phyloP scores from a whole-genome alignment of 1,140 invertebrate species.

The Zaprionus inermis region DNA sequence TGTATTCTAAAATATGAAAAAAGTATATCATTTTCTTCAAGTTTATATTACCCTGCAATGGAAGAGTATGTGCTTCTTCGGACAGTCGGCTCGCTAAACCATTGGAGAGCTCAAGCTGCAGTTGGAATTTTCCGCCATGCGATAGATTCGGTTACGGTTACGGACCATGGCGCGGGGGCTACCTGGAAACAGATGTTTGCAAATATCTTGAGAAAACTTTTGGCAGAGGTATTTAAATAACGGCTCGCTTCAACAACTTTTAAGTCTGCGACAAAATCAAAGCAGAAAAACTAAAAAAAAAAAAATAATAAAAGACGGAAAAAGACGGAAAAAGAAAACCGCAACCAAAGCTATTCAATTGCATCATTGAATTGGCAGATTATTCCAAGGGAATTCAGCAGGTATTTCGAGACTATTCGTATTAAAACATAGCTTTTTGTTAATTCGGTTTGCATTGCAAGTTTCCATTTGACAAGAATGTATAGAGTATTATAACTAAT shows the following conservation, averaged over 20 bases:
- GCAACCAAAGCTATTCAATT: constrained; percentile 68
- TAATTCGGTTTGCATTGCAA: neutral
- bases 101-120: constrained; percentile 17
- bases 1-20: too few relatives aligned
- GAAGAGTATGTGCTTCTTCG: constrained; percentile 5
- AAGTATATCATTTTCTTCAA: too few relatives aligned
- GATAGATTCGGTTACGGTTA: neutral
- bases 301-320: constrained; percentile 22
- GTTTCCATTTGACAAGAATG: neutral
- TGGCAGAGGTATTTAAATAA: constrained; percentile 78
- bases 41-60: neutral
- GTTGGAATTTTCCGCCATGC: constrained; percentile 12
- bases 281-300: constrained; percentile 8
- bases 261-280: constrained; percentile 54
- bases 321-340: constrained; percentile 20
- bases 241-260: constrained; percentile 71
- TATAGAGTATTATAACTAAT: neutral
- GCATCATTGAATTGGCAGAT: constrained; percentile 54
- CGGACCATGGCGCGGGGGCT: neutral
- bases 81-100: neutral
- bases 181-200: constrained; percentile 77
- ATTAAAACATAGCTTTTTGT: neutral
- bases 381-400: constrained; percentile 19
- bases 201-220: constrained; percentile 79
- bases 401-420: neutral